These are phyloP conservation scores for Aphodius granarius DNA, from an alignment of 2,888 invertebrate species.

Conservation along the genomic window DNA sequence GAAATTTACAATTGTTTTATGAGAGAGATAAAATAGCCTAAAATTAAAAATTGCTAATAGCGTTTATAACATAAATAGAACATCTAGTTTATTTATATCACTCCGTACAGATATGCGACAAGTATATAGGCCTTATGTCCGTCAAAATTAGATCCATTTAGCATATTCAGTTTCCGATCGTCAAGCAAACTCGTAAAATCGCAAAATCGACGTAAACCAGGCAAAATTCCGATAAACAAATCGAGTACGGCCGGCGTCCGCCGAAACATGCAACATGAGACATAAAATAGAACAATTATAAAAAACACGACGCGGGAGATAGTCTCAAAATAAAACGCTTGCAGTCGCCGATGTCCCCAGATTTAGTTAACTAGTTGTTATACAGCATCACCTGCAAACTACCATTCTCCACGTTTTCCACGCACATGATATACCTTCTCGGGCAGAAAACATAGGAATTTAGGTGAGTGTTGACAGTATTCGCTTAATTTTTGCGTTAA, in stretches of 20 bases:
- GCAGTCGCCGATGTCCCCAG: conserved; percentile 52
- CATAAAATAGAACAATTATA: conserved; percentile 41
- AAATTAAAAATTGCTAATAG: not conserved
- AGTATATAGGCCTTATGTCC: not conserved
- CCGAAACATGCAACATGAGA: conserved; percentile 7
- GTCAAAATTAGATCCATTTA: not conserved
- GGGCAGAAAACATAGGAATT: not conserved
- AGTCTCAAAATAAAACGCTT: conserved; percentile 54
- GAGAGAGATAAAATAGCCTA: not conserved
- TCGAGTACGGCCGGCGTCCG: not conserved
- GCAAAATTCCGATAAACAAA: not conserved
- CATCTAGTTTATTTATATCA: not conserved
- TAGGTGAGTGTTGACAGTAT: conserved; percentile 20
- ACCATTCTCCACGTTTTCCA: conserved; percentile 32
- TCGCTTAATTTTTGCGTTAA: not conserved
- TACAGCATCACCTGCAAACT: conserved; percentile 46
- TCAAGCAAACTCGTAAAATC: not conserved
- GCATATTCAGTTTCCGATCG: not conserved
- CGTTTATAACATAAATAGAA: not conserved
- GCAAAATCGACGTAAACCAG: not conserved
- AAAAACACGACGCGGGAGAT: conserved; percentile 52
- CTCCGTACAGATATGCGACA: not conserved
- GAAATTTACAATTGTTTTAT: not conserved
- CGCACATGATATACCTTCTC: not conserved
- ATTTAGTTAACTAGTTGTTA: conserved; percentile 42